Conservation (phyloP, 2,113 vertebrate species). For the Nestor notabilis region DNA sequence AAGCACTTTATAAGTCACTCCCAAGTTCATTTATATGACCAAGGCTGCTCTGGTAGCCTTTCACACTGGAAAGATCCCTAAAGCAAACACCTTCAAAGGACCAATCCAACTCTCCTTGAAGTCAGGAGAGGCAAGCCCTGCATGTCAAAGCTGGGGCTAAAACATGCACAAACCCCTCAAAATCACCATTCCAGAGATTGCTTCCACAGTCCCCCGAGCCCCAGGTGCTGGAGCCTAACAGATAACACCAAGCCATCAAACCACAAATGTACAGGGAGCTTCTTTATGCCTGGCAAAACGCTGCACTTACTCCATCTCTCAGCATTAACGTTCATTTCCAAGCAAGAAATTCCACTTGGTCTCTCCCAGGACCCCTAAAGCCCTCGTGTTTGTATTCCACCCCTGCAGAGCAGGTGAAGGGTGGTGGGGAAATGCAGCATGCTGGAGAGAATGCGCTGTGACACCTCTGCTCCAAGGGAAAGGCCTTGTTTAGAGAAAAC, state of each 20-base stretch:
- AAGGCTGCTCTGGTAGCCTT: not conserved
- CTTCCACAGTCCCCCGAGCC: not conserved
- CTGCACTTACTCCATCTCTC: constrained; percentile 14
- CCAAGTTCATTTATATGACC: not conserved
- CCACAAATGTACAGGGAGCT: accelerated
- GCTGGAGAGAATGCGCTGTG: constrained; percentile 61
- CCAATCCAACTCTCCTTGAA: not conserved
- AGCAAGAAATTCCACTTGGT: constrained; percentile 27
- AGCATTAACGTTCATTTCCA: constrained; percentile 42
- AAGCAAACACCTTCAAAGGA: constrained; percentile 26
- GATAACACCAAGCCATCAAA: not conserved
- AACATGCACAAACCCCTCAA: not conserved
- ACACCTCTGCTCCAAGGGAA: constrained; percentile 64
- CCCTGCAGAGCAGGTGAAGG: not conserved
- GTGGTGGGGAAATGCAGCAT: not conserved
- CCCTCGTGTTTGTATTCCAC: constrained; percentile 52
- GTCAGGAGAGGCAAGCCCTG: not conserved
- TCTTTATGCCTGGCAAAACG: not conserved
- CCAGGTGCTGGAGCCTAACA: not conserved
- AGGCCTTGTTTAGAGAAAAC: constrained; percentile 32
- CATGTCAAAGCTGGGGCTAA: not conserved
- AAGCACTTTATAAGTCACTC: not conserved
- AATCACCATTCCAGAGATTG: too few relatives aligned
- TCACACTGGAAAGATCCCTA: not conserved
- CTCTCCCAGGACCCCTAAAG: constrained; percentile 63